Evolutionary conservation across 35 echinoderm and acorn worm genomes (phyloP).

Genomic region (Chiridota heheva): DNA sequence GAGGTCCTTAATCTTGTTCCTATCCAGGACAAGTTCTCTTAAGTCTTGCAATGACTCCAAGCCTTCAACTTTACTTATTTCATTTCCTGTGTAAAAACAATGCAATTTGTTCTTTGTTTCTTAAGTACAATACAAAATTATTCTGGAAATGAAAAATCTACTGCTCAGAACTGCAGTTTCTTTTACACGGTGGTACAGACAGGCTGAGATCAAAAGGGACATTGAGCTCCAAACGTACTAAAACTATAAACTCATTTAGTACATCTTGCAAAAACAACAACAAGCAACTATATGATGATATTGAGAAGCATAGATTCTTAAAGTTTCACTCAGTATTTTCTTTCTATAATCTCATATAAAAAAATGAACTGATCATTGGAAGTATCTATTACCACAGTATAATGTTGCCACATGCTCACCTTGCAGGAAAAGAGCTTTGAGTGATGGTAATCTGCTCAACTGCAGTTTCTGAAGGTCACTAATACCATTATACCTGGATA

Average conservation of each 20-base stretch:
- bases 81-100: constrained; percentile 60
- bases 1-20: constrained; percentile 92
- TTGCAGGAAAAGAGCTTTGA: constrained; percentile 95
- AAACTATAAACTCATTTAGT: too few species aligned
- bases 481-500: constrained; percentile 93
- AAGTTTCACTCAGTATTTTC: too few species aligned
- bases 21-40: constrained; percentile 86
- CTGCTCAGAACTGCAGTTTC: too few species aligned
- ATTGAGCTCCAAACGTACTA: too few species aligned
- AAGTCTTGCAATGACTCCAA: constrained; percentile 90
- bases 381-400: not conserved
- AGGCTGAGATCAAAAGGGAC: too few species aligned
- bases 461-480: constrained; percentile 81
- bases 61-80: constrained; percentile 90
- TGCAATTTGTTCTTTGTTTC: not conserved
- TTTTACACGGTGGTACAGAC: too few species aligned
- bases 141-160: too few species aligned
- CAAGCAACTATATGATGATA: too few species aligned
- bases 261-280: too few species aligned
- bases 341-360: too few species aligned
- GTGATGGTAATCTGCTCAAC: constrained; percentile 74
- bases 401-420: constrained; percentile 1
- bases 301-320: too few species aligned
- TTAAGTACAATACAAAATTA: too few species aligned
- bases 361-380: not conserved